Evolutionary conservation across 2,888 invertebrate species (phyloP), one percentile per base, ranked within the genome.

Genomic region (Polietes domitor): DNA sequence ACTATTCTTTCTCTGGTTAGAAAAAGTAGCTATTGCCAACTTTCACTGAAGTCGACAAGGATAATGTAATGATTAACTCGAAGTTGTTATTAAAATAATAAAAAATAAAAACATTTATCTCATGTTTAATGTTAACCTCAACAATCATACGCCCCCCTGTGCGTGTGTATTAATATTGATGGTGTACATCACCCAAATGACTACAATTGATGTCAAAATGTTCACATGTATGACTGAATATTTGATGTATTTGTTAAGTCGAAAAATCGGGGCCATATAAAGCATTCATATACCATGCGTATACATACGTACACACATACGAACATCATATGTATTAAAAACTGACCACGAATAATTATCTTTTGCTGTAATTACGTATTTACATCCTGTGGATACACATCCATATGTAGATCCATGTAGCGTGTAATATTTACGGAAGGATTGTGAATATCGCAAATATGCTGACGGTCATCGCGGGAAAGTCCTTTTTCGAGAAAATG

Each of bases 281-380:
- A n/a, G n/a, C n/a, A n/a, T n/a, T n/a, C n/a, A 58, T 17, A 65
- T 28, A 53, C 21, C 37, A 43, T 7, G 17, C 19, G 63, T 43
- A 70, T 43, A 26, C 24, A 68, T 24, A 50, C n/a, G 10, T 50
- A 63, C 68, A 77, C 55, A 17, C 26, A 55, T 7, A 74, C 26
- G 15, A 32, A 32, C 7, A 5, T 32, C 32, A 32, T 37, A 37
- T 9, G 9, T 37, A 7, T 37, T 37, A 37, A 37, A 9, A 7
- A 37, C 4, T 37, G 37, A n/a, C 26, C 21, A 26, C 19, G 26
- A 26, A 32, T n/a, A 55, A 53, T 53, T 53, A 53, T 53, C 53
- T 21, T 53, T 21, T 5, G 5, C 21, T 21, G 53, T 53, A 53
- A 21, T 53, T 21, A 53, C 21, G 19, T 17, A 17, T 50, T 50